Base-by-base conservation (phyloP, 2,113 vertebrate genomes). In the Taxidea taxus region DNA sequence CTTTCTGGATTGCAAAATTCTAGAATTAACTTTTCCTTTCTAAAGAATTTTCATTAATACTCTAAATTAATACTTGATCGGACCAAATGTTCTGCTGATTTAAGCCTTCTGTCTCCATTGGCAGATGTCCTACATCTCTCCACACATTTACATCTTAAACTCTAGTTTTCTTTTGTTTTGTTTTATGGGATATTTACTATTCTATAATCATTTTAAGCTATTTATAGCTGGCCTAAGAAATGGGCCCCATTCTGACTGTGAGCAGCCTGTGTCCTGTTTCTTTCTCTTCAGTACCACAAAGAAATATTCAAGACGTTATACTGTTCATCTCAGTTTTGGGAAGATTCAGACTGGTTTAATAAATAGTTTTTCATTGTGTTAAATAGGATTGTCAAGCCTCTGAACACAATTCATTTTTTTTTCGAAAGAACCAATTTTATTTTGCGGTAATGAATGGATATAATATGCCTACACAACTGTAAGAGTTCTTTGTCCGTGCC, bases 361-460 rank as follows among this genome's bases (percentile, higher is more conserved):
- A 97, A 87, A 49, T 72, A 74, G 84, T 81, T 98, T 97, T 96
- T 98, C 66, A 90, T 88, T 96, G 64, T 96, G 60, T 97, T 96
- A 98, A 98, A 97, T 84, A 97, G 93, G 70, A 94, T 95, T 98
- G 87, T 96, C 97, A 98, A 94, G 95, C 18, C 68, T 96, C 95
- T 91, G 47, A 97, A n/a, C 34, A 87, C 1, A 60, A 75, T 97
- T 98, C 98, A 91, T 95, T 98, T 98, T 64, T 98, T 98, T 97
- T 98, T 27, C 94, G 93, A 97, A 98, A 98, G 82, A 95, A 90
- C 56, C 91, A 96, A 89, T 95, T 97, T 96, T 98, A 96, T 98
- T 87, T 87, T 93, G 93, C 58, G 90, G 49, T 94, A 97, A 85
- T 98, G 70, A 98, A 98, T 64, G 93, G 94, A 95, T n/a, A 93